Percentiles rank a stretch among this genome's conserved stretches.
Evolutionary conservation across 37 sponge, comb jelly and placozoan genomes (phyloP).

Genomic region (Ephydatia muelleri): DNA sequence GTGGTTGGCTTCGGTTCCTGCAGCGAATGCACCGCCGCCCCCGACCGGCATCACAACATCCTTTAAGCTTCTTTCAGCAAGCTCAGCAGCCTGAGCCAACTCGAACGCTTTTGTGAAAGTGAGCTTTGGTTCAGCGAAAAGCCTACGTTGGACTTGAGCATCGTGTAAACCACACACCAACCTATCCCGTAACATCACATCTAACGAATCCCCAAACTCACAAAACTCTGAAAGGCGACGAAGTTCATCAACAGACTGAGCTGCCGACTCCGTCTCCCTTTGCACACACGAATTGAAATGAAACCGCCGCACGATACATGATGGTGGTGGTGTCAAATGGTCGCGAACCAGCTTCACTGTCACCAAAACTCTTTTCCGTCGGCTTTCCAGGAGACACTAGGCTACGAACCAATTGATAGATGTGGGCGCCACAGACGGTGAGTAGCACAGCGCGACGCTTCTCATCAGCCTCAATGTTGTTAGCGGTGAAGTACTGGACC

Average conservation of each 20-base stretch:
- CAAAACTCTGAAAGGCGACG: too few relatives aligned
- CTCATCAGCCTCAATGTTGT: background rate
- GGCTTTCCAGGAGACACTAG: background rate
- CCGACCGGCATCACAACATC: too few relatives aligned
- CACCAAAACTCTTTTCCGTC: background rate
- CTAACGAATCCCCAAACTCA: too few relatives aligned
- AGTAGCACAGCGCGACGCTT: background rate
- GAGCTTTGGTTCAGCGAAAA: background rate
- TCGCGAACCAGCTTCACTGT: background rate
- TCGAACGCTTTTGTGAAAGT: too few relatives aligned
- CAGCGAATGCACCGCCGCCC: too few relatives aligned
- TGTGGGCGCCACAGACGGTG: background rate
- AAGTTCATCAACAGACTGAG: too few relatives aligned
- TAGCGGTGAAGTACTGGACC: background rate
- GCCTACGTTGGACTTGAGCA: too few relatives aligned
- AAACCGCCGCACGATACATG: background rate
- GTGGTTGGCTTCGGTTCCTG: too few relatives aligned
- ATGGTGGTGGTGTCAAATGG: background rate
- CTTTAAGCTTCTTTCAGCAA: slow-evolving; percentile 12
- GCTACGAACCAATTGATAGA: background rate
- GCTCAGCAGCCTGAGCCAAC: too few relatives aligned
- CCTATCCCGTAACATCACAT: too few relatives aligned
- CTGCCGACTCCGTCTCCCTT: background rate
- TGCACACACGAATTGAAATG: background rate
- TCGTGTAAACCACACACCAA: too few relatives aligned